Percentiles rank a stretch among this genome's conserved stretches.
These are phyloP conservation scores for Laticauda laticaudata DNA, from an alignment of 2,113 vertebrate species.

Conservation along the genomic window DNA sequence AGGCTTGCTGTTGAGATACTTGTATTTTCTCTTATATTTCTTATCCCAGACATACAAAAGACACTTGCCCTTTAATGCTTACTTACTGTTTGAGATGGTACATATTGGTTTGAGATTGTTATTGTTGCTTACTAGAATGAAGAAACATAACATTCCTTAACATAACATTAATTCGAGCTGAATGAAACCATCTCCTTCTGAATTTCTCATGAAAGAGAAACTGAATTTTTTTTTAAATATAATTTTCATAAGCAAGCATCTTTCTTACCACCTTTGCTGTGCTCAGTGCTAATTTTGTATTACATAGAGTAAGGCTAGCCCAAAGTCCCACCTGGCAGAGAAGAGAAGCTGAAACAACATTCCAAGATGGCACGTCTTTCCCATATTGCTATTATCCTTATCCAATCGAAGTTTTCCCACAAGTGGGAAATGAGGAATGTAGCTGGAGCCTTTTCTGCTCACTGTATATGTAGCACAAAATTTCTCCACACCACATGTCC, in stretches of 20 bases:
- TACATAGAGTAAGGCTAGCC: conserved; percentile 50
- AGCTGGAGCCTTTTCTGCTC: conserved; percentile 62
- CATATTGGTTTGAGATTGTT: not conserved
- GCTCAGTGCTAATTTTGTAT: conserved; percentile 37
- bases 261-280: not conserved
- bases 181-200: not conserved
- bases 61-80: not conserved
- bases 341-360: conserved; percentile 41
- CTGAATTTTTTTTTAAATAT: not conserved
- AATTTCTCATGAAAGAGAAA: not conserved
- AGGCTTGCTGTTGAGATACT: not conserved
- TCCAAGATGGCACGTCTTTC: conserved; percentile 67
- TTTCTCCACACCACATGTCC: conserved; percentile 65
- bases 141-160: not conserved
- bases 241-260: not conserved
- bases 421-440: conserved; percentile 70
- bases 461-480: conserved; percentile 71
- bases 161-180: not conserved
- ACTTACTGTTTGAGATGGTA: not conserved
- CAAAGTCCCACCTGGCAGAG: conserved; percentile 47
- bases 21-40: not conserved
- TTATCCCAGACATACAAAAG: not conserved
- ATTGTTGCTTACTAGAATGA: not conserved
- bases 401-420: conserved; percentile 70
- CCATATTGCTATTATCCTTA: conserved; percentile 69